phyloP scores from a whole-genome alignment of 30 jellyfish, hydroid and myxozoan species.

The Pelagia noctiluca region DNA sequence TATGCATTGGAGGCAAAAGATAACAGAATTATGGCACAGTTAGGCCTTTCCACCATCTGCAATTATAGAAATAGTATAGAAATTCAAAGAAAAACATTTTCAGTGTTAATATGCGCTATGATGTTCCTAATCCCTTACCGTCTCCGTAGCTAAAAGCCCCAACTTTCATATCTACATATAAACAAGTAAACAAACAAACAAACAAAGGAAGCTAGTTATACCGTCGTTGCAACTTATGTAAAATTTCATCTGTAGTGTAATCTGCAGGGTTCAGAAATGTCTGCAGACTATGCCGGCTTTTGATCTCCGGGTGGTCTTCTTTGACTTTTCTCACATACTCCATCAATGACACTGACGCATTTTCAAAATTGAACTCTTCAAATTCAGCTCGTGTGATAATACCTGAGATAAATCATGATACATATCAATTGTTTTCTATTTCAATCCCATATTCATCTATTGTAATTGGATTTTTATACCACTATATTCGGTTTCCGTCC shows the following conservation, averaged over 20 bases:
- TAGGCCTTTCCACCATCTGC: too few species aligned
- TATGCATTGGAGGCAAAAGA: too few species aligned
- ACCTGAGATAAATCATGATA: neutral
- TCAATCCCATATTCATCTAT: neutral
- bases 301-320: conserved; percentile 42
- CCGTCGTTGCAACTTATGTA: conserved; percentile 42
- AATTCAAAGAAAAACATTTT: neutral
- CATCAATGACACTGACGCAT: neutral
- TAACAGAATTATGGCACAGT: too few species aligned
- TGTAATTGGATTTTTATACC: too few species aligned
- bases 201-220: too few species aligned
- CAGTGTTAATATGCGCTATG: neutral
- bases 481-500: neutral
- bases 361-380: conserved; percentile 9
- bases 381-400: conserved; percentile 27
- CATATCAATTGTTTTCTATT: neutral
- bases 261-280: conserved; percentile 31
- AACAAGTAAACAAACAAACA: too few species aligned
- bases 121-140: neutral
- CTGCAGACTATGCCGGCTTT: conserved; percentile 66
- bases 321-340: conserved; percentile 25
- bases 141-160: neutral
- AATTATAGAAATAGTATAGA: neutral
- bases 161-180: neutral
- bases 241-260: conserved; percentile 23